phyloP scores from a whole-genome alignment of 1,140 invertebrate genomes.

The Araneus ventricosus region DNA sequence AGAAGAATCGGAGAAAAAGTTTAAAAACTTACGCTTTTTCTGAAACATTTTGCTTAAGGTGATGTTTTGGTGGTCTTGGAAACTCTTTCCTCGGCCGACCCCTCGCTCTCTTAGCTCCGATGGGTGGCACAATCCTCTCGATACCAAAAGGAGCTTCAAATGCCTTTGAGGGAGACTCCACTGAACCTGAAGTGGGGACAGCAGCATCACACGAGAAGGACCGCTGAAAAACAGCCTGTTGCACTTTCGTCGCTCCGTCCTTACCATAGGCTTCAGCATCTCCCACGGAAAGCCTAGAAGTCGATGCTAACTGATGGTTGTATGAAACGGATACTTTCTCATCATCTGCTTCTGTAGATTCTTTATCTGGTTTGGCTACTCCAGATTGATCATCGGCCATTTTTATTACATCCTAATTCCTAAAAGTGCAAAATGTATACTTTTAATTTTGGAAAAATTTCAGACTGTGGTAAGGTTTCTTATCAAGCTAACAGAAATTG shows the following conservation, averaged over 20 bases:
- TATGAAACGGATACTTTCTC: conserved; percentile 58
- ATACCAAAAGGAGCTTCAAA: conserved; percentile 27
- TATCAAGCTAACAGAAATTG: too few relatives aligned
- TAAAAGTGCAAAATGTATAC: background rate
- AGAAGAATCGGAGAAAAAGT: too few relatives aligned
- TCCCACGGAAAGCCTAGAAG: conserved; percentile 6
- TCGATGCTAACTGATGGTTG: conserved; percentile 66
- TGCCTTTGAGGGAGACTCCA: background rate
- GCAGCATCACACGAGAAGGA: background rate
- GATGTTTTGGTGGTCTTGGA: conserved; percentile 39
- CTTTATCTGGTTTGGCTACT: conserved; percentile 22
- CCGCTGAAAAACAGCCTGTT: background rate
- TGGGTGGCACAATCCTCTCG: background rate
- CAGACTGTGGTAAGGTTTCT: too few relatives aligned
- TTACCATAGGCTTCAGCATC: background rate
- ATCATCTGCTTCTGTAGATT: conserved; percentile 11
- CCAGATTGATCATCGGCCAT: conserved; percentile 71
- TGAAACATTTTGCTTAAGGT: background rate
- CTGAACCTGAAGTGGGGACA: background rate
- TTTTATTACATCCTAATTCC: conserved; percentile 61
- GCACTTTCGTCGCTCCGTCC: background rate
- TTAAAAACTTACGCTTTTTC: conserved; percentile 50
- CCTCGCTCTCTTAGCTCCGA: conserved; percentile 41
- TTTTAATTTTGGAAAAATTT: too few relatives aligned
- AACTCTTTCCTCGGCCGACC: conserved; percentile 64